Evolutionary conservation across 2,888 invertebrate species (phyloP), one percentile per base, ranked within the genome.

Genomic region (Prosopocoilus inquinatus): DNA sequence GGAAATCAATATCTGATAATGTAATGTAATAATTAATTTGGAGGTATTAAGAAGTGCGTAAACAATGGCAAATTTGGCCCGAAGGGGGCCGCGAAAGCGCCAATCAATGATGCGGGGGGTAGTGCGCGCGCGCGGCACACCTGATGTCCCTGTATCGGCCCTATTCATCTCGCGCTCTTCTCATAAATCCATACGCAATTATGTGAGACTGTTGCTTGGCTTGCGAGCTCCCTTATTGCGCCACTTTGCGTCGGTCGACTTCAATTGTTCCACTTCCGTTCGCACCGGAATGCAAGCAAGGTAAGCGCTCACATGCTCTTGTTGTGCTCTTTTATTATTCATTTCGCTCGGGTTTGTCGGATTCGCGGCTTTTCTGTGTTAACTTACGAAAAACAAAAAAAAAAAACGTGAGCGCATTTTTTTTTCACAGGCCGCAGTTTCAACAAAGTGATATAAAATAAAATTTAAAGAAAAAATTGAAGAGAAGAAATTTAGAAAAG

Each of bases 71-170:
- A 58, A 53, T 65, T 65, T 63, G 62, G 60, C 57, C 58, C 58
- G 60, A 63, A 64, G 65, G 67, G 67, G 62, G 62, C 62, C 61
- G 62, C 49, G 64, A 58, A 65, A 63, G 67, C 68, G 70, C 72
- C 73, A 72, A 73, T 73, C 74, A 71, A 74, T 73, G 72, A 72
- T 69, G 65, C 60, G 60, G 64, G 64, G 62, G 61, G 59, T 56
- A 63, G 63, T 65, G 70, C 73, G 73, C 70, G 61, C 64, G 71
- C 71, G 72, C 72, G 71, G 64, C 71, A 70, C 72, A 73, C 74
- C 74, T 74, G 72, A 68, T 62, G 61, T 34, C 61, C 57, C 47
- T 48, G 49, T 41, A 50, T 64, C 59, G 57, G 49, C 38, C 61
- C 62, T 57, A 65, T 67, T 67, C 68, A 58, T 59, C 63, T 61